Conservation (phyloP, 2,113 vertebrate genomes). For the Eidolon helvum region DNA sequence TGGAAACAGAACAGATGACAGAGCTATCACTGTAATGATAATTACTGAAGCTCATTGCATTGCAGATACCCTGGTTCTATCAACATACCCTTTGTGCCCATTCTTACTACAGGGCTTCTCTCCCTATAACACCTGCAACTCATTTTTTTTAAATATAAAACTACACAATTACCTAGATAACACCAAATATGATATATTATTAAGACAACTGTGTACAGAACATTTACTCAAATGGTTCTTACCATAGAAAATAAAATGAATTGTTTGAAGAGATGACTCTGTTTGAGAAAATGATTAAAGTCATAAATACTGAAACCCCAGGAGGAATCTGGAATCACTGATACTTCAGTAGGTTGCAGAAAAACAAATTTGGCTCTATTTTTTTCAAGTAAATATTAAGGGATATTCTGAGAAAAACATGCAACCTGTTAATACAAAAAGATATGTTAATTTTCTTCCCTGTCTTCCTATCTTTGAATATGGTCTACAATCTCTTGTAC, state of each 20-base stretch:
- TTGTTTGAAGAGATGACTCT: neutral
- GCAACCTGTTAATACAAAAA: neutral
- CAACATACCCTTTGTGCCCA: neutral
- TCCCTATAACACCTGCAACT: neutral
- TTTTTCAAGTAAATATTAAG: neutral
- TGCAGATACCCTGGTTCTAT: neutral
- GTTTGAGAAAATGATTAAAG: constrained; percentile 33
- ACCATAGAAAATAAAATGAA: neutral
- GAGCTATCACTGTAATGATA: neutral
- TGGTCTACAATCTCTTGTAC: neutral
- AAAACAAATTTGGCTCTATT: neutral
- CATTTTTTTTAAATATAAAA: constrained; percentile 12
- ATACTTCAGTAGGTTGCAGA: neutral
- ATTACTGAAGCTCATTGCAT: too few relatives aligned
- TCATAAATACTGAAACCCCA: constrained; percentile 37
- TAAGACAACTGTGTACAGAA: neutral
- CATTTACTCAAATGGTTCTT: neutral
- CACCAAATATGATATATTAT: neutral
- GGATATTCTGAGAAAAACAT: neutral
- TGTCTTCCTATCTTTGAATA: neutral
- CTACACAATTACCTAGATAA: neutral
- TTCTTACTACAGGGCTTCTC: neutral
- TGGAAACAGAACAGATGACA: neutral
- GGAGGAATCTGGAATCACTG: neutral
- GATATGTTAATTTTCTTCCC: neutral